Evolutionary conservation across 2,888 invertebrate genomes (phyloP).

Genomic region (Oscheius onirici): DNA sequence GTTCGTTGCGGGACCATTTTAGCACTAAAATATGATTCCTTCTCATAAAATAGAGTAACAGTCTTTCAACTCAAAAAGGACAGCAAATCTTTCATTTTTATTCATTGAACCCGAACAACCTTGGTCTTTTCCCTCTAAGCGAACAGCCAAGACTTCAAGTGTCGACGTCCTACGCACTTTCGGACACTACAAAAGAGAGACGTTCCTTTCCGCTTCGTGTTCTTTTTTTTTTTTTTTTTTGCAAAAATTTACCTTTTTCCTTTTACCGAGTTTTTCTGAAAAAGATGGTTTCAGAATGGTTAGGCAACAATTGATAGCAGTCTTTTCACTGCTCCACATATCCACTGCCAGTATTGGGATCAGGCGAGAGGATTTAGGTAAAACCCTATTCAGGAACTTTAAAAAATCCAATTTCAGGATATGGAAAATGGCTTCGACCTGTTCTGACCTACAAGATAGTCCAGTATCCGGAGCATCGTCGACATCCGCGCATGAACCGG

Average conservation of each 20-base stretch:
- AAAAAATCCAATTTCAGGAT: slow-evolving; percentile 12
- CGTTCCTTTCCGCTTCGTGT: no score
- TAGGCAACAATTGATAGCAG: slow-evolving; percentile 25
- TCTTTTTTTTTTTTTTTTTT: background rate
- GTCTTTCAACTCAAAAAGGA: no score
- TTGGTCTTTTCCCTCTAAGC: no score
- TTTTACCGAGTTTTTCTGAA: background rate
- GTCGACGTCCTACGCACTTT: no score
- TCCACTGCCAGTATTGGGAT: background rate
- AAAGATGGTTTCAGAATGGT: slow-evolving; percentile 14
- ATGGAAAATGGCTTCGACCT: slow-evolving; percentile 30
- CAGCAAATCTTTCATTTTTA: no score
- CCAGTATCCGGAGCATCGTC: slow-evolving; percentile 22
- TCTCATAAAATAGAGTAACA: no score
- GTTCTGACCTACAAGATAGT: slow-evolving; percentile 22
- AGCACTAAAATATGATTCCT: no score
- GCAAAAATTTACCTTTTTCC: background rate
- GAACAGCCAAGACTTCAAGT: no score
- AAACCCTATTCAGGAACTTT: background rate
- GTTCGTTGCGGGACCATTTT: no score
- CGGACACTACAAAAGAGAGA: no score
- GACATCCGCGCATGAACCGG: slow-evolving; percentile 16
- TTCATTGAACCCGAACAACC: no score
- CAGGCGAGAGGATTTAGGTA: slow-evolving; percentile 18
- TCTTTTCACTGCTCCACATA: background rate